phyloP scores from a whole-genome alignment of 1,140 invertebrate species.

The Riptortus pedestris region DNA sequence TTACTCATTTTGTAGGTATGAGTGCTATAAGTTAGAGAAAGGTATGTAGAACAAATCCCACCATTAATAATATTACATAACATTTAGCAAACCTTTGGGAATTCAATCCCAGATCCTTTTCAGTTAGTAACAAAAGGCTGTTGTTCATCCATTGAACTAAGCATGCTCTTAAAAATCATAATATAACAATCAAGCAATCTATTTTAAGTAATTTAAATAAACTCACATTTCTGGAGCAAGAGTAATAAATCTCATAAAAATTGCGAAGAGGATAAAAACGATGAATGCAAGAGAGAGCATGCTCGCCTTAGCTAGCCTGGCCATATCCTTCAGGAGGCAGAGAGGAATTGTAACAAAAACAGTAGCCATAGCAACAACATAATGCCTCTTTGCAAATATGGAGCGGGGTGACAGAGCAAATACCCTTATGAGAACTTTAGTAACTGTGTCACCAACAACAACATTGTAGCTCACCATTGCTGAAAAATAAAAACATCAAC shows the following conservation, averaged over 20 bases:
- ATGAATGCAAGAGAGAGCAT: conserved; percentile 68
- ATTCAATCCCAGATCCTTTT: too few relatives aligned
- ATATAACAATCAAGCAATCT: conserved; percentile 5
- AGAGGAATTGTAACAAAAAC: conserved; percentile 67
- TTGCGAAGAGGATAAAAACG: conserved; percentile 59
- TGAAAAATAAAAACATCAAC: conserved; percentile 46
- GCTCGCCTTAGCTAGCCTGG: conserved; percentile 65
- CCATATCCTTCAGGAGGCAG: conserved; percentile 71
- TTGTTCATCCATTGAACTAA: too few relatives aligned
- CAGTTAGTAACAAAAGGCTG: too few relatives aligned
- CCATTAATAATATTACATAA: too few relatives aligned
- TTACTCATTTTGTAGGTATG: too few relatives aligned
- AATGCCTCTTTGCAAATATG: conserved; percentile 55
- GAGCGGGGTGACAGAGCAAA: conserved; percentile 45
- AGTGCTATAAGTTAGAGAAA: too few relatives aligned
- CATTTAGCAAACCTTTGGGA: too few relatives aligned
- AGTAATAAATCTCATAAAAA: conserved; percentile 52
- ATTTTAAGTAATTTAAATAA: conserved; percentile 27
- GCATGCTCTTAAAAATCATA: too few relatives aligned
- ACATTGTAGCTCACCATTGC: conserved; percentile 87
- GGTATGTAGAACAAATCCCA: too few relatives aligned
- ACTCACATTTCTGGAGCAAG: conserved; percentile 51
- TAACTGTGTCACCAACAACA: conserved; percentile 79
- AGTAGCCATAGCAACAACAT: conserved; percentile 66
- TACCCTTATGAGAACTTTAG: conserved; percentile 64